Evolutionary conservation across 2,888 invertebrate species (phyloP), one percentile per base, ranked within the genome.

Genomic region (Drosophila meridionalis): DNA sequence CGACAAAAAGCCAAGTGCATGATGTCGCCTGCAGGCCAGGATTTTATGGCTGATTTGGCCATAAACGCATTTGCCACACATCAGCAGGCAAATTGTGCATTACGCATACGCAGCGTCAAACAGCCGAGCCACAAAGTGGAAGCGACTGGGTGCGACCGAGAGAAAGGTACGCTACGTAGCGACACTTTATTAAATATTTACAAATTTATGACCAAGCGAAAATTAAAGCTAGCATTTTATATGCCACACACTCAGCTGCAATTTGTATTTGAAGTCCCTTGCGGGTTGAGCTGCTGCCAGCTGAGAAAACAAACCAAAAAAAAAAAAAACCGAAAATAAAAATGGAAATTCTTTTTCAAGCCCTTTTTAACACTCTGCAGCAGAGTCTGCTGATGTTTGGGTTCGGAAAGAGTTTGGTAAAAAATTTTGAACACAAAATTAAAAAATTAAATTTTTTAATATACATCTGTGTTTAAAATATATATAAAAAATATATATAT

Each of bases 161-260:
- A 59, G 62, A 14, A 20, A 20, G 20, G 20, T 20, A 20, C 3
- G n/a, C 11, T 38, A 42, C n/a, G 42, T 20, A n/a, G 36, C 65
- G 34, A 20, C 50, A 34, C 20, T 69, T 73, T 73, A 87, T 84
- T 73, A 84, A 84, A 84, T 84, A 84, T 83, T 87, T 63, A 89
- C 70, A 69, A 73, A 73, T 81, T 76, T 87, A 89, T 87, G 89
- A 59, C 65, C 68, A 69, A 79, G 65, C 53, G 48, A 55, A 64
- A 64, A 69, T 66, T 59, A 66, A 56, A 66, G 64, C 68, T 72
- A 69, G 47, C 73, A 74, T 76, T 72, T 66, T 30, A 52, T 38
- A 43, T 67, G 63, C 52, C 45, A 45, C 42, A 43, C 48, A 48
- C 28, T 36, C 66, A 48, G 66, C 65, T 80, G 72, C 69, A 77